Evolutionary conservation across 1,140 invertebrate species (phyloP), one percentile per base, ranked within the genome.

Genomic region (Bursaphelenchus mucronatus): DNA sequence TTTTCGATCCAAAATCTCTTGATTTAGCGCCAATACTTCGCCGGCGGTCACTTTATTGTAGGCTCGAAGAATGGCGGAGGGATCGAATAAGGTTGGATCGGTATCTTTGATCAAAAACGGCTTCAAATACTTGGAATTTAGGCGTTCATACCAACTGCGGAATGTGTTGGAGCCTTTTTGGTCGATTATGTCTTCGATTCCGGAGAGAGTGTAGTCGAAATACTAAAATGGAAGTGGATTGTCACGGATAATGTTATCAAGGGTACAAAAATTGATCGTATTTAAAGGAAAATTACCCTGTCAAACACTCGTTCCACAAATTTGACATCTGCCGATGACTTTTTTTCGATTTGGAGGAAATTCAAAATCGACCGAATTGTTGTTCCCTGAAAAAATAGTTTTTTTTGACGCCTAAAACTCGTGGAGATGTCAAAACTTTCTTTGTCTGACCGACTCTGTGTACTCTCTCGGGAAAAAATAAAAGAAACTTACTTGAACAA

Each of bases 151-250:
- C 62, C 63, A 44, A 9, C 68, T 51, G 15, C 65, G 47, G 21
- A 67, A 61, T 1, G 43, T 45, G 21, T 67, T 19, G 40, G 40
- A 17, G 0, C 65, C 49, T 5, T 56, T 19, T 39, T 67, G 66
- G 39, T 52, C 66, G 3, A 43, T 43, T 0, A 67, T 68, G 3
- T 67, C 62, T 67, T 67, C 66, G 8, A 67, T 49, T 44, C 66
- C 66, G 10, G 66, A 39, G 47, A 67, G 67, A 5, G 40, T 68
- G 50, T 68, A 67, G 45, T 67, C 66, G 50, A 67, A 56, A 21
- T 57, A 64, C 62, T 63, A 55, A 61, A 15, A 63, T 1, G 30
- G 30, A 30, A 30, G 19, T 50, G 15, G 15, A 50, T 50, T 50
- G 15, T 50, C 19, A 30, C 5, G 4, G 15, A 61, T 61, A n/a